A percentile compares a stretch with the other conserved stretches of the same genome.
These are phyloP conservation scores for Syndactyla subalaris DNA, from an alignment of 2,797 vertebrate species.

Conservation along the genomic window DNA sequence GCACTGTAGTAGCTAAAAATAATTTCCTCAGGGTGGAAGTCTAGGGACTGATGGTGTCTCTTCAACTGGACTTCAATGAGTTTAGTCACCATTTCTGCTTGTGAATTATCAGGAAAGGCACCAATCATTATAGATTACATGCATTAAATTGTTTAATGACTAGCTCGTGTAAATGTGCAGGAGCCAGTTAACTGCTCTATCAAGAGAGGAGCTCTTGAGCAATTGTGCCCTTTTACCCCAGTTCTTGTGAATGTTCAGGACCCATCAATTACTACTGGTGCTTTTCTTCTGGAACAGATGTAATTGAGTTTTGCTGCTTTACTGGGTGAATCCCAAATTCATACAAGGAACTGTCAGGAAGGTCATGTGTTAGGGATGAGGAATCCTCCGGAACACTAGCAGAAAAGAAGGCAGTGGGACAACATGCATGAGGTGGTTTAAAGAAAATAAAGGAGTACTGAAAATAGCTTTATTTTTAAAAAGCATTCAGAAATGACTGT, in stretches of 20 bases:
- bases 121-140: background rate
- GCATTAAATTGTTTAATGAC: background rate
- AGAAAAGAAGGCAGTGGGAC: background rate
- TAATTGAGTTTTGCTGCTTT: background rate
- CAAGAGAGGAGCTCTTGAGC: too few species aligned
- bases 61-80: background rate
- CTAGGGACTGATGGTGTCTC: background rate
- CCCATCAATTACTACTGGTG: background rate
- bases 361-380: background rate
- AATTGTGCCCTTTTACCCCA: background rate
- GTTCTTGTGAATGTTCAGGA: background rate
- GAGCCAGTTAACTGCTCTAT: background rate
- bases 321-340: background rate
- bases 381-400: background rate
- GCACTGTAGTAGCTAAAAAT: background rate
- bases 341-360: background rate
- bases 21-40: background rate
- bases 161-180: background rate
- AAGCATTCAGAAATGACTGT: background rate
- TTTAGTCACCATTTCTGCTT: background rate
- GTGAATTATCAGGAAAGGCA: background rate
- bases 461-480: background rate
- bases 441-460: background rate
- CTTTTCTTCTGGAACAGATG: background rate
- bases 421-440: background rate